These are phyloP conservation scores for Trogon surrucura DNA, from an alignment of 2,113 vertebrate species.

Conservation along the genomic window DNA sequence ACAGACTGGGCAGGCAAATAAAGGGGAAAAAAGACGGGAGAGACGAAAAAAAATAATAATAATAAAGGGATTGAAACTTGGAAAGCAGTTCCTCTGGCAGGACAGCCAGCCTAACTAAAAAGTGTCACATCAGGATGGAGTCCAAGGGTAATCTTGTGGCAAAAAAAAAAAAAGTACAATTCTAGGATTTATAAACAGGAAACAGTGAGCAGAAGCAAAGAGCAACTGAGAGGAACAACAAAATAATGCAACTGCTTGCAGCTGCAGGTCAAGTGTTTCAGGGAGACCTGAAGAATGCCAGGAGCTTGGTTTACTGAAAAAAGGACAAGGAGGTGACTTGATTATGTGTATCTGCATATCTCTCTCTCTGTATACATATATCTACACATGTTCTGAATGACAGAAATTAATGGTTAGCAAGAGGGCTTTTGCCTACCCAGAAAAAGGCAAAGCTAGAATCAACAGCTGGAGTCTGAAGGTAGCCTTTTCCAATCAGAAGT, in stretches of 20 bases:
- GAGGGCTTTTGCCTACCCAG: neutral
- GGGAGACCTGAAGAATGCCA: neutral
- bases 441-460: neutral
- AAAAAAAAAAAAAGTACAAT: neutral
- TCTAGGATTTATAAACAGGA: conserved; percentile 27
- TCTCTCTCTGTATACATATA: neutral
- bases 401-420: neutral
- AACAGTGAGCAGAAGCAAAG: neutral
- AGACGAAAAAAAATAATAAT: neutral
- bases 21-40: neutral
- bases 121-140: neutral
- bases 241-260: accelerated
- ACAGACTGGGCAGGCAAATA: neutral
- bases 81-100: neutral
- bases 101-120: neutral
- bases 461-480: neutral
- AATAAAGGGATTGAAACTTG: neutral
- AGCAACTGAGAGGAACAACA: neutral
- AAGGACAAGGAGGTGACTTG: neutral
- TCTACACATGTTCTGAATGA: neutral
- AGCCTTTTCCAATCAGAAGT: neutral
- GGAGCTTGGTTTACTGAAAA: neutral
- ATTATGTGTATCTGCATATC: neutral
- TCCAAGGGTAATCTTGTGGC: neutral
- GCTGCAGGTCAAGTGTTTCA: neutral